These are phyloP conservation scores for Apamea anceps DNA, from an alignment of 2,888 invertebrate genomes.

Conservation along the genomic window DNA sequence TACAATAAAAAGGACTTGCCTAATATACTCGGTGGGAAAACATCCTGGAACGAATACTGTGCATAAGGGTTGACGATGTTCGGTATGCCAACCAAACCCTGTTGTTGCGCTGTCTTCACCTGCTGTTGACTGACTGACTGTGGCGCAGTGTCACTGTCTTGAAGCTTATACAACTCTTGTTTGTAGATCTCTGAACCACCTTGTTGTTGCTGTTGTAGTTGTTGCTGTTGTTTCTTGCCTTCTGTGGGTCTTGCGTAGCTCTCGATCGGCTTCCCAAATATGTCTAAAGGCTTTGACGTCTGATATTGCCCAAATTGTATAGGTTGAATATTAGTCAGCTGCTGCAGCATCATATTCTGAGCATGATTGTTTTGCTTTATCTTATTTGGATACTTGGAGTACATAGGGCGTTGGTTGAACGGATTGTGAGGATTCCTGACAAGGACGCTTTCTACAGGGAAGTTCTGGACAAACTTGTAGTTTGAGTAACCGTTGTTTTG, in stretches of 20 bases:
- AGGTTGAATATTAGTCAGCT: conserved; percentile 83
- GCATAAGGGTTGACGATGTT: conserved; percentile 78
- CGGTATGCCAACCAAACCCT: conserved; percentile 71
- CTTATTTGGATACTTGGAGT: conserved; percentile 82
- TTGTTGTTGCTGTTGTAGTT: background rate
- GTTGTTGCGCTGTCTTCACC: conserved; percentile 87
- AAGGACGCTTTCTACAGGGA: conserved; percentile 81
- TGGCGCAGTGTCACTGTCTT: conserved; percentile 82
- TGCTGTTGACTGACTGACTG: conserved; percentile 83
- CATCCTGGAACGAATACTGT: conserved; percentile 83
- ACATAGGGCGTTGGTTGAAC: conserved; percentile 81
- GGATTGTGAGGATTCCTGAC: conserved; percentile 85
- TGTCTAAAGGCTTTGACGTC: conserved; percentile 79
- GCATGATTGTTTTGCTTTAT: conserved; percentile 76
- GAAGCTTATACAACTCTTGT: conserved; percentile 84
- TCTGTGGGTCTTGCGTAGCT: conserved; percentile 78
- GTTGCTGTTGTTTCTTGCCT: conserved; percentile 69
- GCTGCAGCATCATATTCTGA: conserved; percentile 82
- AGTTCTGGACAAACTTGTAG: conserved; percentile 86
- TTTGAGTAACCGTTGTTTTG: conserved; percentile 80
- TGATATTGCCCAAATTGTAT: conserved; percentile 84
- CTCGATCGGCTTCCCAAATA: conserved; percentile 82
- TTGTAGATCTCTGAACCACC: conserved; percentile 81
- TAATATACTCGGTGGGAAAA: conserved; percentile 84
- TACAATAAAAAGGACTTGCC: conserved; percentile 73